Percentiles rank a stretch among this genome's conserved stretches.
These are phyloP conservation scores for Criorhina ranunculi DNA, from an alignment of 2,888 invertebrate genomes.

Conservation along the genomic window DNA sequence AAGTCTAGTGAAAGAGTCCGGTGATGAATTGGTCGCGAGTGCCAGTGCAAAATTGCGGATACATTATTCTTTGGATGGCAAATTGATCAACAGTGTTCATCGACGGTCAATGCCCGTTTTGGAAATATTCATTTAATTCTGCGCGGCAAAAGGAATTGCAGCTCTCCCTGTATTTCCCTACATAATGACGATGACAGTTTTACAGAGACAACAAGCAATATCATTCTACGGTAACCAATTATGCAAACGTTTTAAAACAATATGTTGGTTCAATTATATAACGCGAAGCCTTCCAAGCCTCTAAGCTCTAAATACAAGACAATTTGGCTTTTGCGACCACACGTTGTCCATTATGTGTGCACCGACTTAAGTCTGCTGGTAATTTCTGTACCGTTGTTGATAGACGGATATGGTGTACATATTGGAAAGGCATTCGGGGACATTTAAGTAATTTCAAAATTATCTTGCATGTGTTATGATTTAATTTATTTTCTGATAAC, in stretches of 20 bases:
- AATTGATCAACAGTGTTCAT: constrained; percentile 70
- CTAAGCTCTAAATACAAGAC: constrained; percentile 30
- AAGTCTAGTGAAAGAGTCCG: constrained; percentile 39
- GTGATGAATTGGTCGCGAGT: constrained; percentile 56
- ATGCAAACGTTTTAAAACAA: constrained; percentile 69
- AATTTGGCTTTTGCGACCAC: constrained; percentile 31
- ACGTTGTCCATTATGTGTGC: constrained; percentile 42
- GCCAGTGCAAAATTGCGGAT: constrained; percentile 20
- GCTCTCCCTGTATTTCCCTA: neutral
- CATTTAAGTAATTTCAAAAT: constrained; percentile 58
- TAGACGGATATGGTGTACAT: constrained; percentile 65
- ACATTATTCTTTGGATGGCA: constrained; percentile 54
- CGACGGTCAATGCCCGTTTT: constrained; percentile 30
- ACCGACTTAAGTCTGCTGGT: constrained; percentile 35
- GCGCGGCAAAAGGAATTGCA: constrained; percentile 24
- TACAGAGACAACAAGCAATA: constrained; percentile 27
- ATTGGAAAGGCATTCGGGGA: constrained; percentile 50
- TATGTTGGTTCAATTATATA: constrained; percentile 60
- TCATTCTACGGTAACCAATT: constrained; percentile 53
- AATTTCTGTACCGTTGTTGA: constrained; percentile 47
- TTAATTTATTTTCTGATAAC: constrained; percentile 56
- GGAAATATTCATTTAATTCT: constrained; percentile 48
- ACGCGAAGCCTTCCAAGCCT: neutral
- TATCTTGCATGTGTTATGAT: constrained; percentile 50
- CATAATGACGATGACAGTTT: constrained; percentile 7